Conservation (phyloP, 2,888 invertebrate genomes). For the Drosophila silvestris region DNA sequence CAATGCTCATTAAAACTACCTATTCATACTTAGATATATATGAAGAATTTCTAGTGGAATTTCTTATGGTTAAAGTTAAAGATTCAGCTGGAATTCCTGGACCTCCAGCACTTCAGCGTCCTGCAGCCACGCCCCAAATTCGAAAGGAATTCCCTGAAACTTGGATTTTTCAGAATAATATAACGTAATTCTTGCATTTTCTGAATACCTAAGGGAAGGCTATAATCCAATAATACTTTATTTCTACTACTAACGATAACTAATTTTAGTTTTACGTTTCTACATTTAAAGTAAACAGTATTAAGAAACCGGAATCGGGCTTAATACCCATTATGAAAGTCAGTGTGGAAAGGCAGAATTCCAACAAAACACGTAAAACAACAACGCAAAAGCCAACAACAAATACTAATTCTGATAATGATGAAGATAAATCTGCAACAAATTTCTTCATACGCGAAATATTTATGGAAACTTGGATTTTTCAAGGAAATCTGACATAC, state of each 20-base stretch:
- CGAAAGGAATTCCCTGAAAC: conserved; percentile 12
- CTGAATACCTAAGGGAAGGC: conserved; percentile 56
- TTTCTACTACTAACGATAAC: conserved; percentile 15
- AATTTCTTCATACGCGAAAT: conserved; percentile 46
- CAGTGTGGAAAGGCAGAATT: conserved; percentile 43
- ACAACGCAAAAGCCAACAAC: conserved; percentile 28
- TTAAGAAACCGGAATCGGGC: conserved; percentile 43
- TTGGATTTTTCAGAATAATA: conserved; percentile 87
- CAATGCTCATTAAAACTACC: no score
- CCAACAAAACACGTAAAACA: conserved; percentile 38
- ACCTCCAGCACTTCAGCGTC: neutral
- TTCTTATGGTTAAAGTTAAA: no score
- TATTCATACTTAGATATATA: no score
- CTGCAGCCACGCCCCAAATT: neutral
- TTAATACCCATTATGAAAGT: conserved; percentile 57
- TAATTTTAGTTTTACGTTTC: conserved; percentile 23
- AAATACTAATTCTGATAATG: neutral
- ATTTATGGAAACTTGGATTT: conserved; percentile 61
- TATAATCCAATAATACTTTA: neutral
- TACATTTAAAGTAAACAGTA: conserved; percentile 47
- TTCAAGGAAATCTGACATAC: conserved; percentile 33
- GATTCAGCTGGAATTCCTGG: no score
- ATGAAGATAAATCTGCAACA: conserved; percentile 10
- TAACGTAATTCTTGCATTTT: conserved; percentile 86
- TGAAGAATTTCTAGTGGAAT: no score